Conservation (phyloP, 2,888 invertebrate genomes). For the Gonocerus acuteangulatus region DNA sequence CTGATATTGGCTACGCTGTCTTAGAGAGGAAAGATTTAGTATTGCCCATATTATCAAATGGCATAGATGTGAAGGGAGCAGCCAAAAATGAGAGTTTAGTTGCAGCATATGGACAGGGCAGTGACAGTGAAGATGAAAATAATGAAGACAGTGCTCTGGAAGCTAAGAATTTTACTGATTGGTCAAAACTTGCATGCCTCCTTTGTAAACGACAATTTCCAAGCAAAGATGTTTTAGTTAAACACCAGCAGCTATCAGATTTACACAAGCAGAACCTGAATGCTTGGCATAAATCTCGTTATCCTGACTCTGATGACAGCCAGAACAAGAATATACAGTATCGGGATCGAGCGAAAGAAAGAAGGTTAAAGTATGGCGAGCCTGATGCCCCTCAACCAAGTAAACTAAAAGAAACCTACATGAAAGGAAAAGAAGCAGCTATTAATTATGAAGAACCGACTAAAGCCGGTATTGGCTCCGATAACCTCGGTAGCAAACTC, state of each 20-base stretch:
- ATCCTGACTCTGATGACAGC: slow-evolving; percentile 46
- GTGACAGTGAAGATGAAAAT: slow-evolving; percentile 57
- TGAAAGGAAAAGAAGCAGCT: slow-evolving; percentile 50
- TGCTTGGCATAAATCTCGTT: slow-evolving; percentile 45
- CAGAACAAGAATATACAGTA: slow-evolving; percentile 53
- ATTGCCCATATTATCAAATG: slow-evolving; percentile 27
- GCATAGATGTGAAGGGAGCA: slow-evolving; percentile 22
- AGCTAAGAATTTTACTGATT: slow-evolving; percentile 59
- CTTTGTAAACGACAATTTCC: slow-evolving; percentile 93
- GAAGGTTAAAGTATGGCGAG: slow-evolving; percentile 86
- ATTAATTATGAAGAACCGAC: slow-evolving; percentile 50
- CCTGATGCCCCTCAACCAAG: slow-evolving; percentile 70
- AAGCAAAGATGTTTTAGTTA: slow-evolving; percentile 74
- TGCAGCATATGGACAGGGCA: slow-evolving; percentile 71
- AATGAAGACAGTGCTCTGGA: slow-evolving; percentile 54
- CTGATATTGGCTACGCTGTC: slow-evolving; percentile 89
- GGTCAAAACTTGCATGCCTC: slow-evolving; percentile 82
- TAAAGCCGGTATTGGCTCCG: slow-evolving; percentile 65
- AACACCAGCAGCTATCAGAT: slow-evolving; percentile 88
- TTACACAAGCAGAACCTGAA: slow-evolving; percentile 85
- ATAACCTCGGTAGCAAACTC: slow-evolving; percentile 89
- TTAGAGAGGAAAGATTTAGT: slow-evolving; percentile 62
- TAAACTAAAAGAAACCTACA: slow-evolving; percentile 62
- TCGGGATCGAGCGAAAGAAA: slow-evolving; percentile 91
- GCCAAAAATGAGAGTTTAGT: slow-evolving; percentile 47